Conservation (phyloP, 2,888 invertebrate species). For the Napeogenes sylphis region DNA sequence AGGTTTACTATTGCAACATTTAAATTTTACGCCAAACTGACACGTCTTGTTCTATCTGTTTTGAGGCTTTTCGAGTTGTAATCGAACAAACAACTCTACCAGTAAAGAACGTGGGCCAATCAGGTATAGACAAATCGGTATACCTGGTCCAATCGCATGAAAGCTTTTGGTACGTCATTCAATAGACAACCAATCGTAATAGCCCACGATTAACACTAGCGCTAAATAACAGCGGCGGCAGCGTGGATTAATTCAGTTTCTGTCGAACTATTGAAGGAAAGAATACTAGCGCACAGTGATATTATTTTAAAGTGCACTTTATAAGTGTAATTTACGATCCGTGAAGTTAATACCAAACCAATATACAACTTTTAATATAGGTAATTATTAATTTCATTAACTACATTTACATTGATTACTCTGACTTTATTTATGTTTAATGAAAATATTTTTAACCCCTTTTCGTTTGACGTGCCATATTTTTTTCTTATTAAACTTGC, state of each 20-base stretch:
- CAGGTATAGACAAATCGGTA: conserved; percentile 75
- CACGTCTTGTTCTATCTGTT: conserved; percentile 33
- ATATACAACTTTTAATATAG: conserved; percentile 17
- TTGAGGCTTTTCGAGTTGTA: conserved; percentile 22
- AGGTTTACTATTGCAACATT: conserved; percentile 34
- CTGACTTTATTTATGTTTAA: neutral
- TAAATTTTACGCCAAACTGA: conserved; percentile 53
- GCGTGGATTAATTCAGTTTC: conserved; percentile 69
- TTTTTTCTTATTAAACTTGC: conserved; percentile 1
- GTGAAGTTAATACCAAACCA: conserved; percentile 44
- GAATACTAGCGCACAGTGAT: conserved; percentile 36
- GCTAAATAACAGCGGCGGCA: conserved; percentile 73
- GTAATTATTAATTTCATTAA: conserved; percentile 15
- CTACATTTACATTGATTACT: neutral
- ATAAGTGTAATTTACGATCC: conserved; percentile 56
- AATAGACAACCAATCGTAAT: conserved; percentile 68
- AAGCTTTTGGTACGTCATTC: conserved; percentile 63
- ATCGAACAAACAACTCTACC: conserved; percentile 35
- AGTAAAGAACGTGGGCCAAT: conserved; percentile 84
- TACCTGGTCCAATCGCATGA: conserved; percentile 63
- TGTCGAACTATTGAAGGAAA: conserved; percentile 60
- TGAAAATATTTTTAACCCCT: conserved; percentile 4
- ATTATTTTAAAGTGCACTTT: conserved; percentile 47
- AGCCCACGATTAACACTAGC: conserved; percentile 79
- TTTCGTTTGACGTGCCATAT: conserved; percentile 5